These are phyloP conservation scores for Pammene aurita DNA, from an alignment of 2,888 invertebrate species.

Conservation along the genomic window DNA sequence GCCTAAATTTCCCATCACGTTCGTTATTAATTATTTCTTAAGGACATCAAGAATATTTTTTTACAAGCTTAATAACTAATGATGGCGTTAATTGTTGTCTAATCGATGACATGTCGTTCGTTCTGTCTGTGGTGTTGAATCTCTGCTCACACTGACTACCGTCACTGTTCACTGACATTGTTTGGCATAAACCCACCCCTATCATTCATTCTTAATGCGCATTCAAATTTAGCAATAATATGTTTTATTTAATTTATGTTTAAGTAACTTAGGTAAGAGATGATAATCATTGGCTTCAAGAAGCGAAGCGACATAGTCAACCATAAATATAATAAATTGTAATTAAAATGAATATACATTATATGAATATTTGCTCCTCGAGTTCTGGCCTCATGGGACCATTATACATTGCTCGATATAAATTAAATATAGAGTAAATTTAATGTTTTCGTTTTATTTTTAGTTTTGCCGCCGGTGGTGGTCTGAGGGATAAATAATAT, in stretches of 20 bases:
- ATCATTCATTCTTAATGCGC: constrained; percentile 52
- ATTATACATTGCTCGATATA: constrained; percentile 14
- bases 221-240: constrained; percentile 30
- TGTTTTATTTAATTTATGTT: constrained; percentile 25
- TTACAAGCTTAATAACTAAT: constrained; percentile 18
- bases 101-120: neutral
- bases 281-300: constrained; percentile 10
- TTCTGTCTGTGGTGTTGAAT: constrained; percentile 50
- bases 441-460: constrained; percentile 64
- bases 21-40: neutral
- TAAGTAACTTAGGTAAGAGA: constrained; percentile 23
- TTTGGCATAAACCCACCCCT: constrained; percentile 76
- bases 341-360: constrained; percentile 44
- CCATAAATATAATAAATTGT: constrained; percentile 44
- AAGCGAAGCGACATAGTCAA: constrained; percentile 21
- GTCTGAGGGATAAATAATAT: constrained; percentile 64
- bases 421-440: constrained; percentile 27
- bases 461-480: constrained; percentile 79
- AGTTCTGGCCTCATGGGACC: neutral
- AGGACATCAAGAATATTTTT: constrained; percentile 14
- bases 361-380: constrained; percentile 44
- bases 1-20: constrained; percentile 6
- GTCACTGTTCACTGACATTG: constrained; percentile 13
- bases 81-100: neutral
- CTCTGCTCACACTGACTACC: constrained; percentile 66